Evolutionary conservation across 2,888 invertebrate species (phyloP), one percentile per base, ranked within the genome.

Genomic region (Pandemis corylana): DNA sequence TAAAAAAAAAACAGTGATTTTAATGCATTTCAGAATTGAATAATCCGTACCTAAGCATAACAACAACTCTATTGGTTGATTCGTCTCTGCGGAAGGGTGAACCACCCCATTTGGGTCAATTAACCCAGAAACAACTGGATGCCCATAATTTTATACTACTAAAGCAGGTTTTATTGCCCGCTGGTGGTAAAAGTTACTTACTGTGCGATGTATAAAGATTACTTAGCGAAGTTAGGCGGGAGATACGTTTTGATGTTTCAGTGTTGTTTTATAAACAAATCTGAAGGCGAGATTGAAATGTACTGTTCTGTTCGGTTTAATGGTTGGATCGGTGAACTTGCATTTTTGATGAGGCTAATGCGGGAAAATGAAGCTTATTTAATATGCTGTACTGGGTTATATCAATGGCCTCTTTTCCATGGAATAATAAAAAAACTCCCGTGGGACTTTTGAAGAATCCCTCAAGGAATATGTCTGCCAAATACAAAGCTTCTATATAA

Each of bases 61-160:
- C 0, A 36, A 36, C 28, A 4, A 36, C 28, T 36, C 28, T 36
- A 36, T 36, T 36, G 28, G 28, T 36, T 36, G 28, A 36, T 36
- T 36, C 2, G 2, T 36, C 28, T 36, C 28, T 36, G 28, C 28
- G 28, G 44, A 61, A 61, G 62, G 66, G 42, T 53, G 49, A 68
- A 66, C 73, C 64, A 68, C 68, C 75, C 71, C 77, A 81, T 79
- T 80, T 76, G 79, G 80, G 82, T 81, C 84, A 87, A 89, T 88
- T 88, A 88, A 84, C 84, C 80, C 77, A 80, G 80, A 82, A 85
- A 84, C 81, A 83, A 81, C 80, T 80, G 80, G 80, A 81, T 83
- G 80, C 77, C 81, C 82, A 83, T 87, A 86, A 87, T 86, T 88
- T 86, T 85, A 85, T 87, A 83, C 83, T 81, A 84, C 82, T 82